Conservation (phyloP, 2,113 vertebrate species). For the Sarotherodon lohbergeri region DNA sequence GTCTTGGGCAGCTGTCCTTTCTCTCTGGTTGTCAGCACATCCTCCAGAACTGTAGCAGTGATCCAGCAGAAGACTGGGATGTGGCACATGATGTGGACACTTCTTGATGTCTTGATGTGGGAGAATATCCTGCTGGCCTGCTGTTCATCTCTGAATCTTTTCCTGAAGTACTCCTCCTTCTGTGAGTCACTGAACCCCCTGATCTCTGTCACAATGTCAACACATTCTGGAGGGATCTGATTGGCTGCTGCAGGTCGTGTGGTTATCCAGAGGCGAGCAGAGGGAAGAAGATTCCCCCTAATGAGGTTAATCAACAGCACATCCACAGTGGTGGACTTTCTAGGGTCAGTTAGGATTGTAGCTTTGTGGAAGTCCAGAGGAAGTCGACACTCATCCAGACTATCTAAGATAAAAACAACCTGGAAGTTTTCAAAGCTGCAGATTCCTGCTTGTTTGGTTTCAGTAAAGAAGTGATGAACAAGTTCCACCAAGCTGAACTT, state of each 20-base stretch:
- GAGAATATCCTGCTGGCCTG: background rate
- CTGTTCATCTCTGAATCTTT: background rate
- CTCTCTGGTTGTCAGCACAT: too few relatives aligned
- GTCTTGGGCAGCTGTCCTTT: too few relatives aligned
- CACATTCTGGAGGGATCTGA: background rate
- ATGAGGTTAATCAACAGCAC: background rate
- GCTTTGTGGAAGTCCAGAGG: background rate
- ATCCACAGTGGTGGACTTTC: background rate
- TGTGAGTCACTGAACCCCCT: background rate
- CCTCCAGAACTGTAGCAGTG: too few relatives aligned
- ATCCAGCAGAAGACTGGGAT: background rate
- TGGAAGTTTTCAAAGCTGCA: too few relatives aligned
- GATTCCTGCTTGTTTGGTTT: too few relatives aligned
- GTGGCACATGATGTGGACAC: fast-evolving
- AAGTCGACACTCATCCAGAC: background rate
- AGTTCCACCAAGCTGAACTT: too few relatives aligned
- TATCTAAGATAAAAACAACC: background rate
- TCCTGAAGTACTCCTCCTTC: background rate
- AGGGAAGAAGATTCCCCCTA: fast-evolving
- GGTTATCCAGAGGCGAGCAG: background rate
- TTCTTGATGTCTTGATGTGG: background rate
- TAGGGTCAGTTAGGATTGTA: background rate
- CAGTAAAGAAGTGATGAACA: too few relatives aligned
- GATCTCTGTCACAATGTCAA: background rate
- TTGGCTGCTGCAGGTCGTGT: background rate